phyloP scores from a whole-genome alignment of 2,888 invertebrate genomes.

The Notodromas monacha region DNA sequence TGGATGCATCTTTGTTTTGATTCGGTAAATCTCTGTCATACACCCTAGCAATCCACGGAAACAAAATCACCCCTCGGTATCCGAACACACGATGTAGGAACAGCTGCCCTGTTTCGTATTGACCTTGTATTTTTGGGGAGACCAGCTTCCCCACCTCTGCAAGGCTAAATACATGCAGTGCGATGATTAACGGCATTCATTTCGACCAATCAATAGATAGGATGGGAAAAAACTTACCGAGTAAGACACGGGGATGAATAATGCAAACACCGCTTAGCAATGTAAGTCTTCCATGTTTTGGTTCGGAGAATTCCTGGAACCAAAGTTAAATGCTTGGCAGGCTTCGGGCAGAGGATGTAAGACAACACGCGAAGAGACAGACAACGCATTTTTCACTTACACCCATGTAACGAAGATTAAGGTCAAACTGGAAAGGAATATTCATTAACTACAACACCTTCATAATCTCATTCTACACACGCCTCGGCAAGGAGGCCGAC shows the following conservation, averaged over 20 bases:
- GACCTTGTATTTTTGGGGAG: slow-evolving; percentile 46
- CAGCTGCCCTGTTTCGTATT: slow-evolving; percentile 80
- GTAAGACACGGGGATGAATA: not conserved
- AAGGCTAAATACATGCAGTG: slow-evolving; percentile 39
- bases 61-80: slow-evolving; percentile 78
- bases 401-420: too few species aligned
- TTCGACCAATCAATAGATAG: not conserved
- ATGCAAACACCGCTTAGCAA: not conserved
- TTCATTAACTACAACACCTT: too few species aligned
- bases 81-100: slow-evolving; percentile 89
- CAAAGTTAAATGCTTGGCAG: too few species aligned
- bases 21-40: slow-evolving; percentile 62
- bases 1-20: too few species aligned
- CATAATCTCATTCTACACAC: too few species aligned
- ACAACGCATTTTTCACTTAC: too few species aligned
- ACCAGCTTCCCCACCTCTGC: slow-evolving; percentile 78
- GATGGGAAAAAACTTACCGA: not conserved
- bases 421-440: too few species aligned
- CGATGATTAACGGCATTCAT: slow-evolving; percentile 4
- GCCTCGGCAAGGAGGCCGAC: too few species aligned
- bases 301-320: too few species aligned
- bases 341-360: too few species aligned
- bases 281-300: too few species aligned
- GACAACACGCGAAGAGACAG: too few species aligned
- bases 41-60: slow-evolving; percentile 82